phyloP scores from a whole-genome alignment of 2,113 vertebrate species.

The Syngnathus floridae region DNA sequence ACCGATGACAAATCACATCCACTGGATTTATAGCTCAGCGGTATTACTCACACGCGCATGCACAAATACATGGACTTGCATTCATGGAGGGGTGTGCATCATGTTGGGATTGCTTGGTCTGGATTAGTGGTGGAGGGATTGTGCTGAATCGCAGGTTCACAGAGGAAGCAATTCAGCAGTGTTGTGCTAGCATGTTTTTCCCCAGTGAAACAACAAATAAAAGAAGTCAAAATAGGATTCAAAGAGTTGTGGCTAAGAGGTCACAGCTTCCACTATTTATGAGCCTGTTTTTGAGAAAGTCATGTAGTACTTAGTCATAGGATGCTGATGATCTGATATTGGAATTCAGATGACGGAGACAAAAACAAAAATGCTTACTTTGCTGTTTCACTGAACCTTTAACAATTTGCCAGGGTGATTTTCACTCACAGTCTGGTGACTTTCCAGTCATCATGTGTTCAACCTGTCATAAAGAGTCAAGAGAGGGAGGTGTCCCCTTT shows the following conservation, averaged over 20 bases:
- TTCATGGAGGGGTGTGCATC: constrained; percentile 18
- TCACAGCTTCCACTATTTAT: not conserved
- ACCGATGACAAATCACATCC: constrained; percentile 50
- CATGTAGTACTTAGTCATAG: no score
- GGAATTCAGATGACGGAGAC: no score
- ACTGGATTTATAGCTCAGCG: constrained; percentile 40
- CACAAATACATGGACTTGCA: constrained; percentile 1
- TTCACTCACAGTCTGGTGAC: no score
- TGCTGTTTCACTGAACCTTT: no score
- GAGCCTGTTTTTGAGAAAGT: no score
- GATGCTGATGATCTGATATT: no score
- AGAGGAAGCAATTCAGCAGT: constrained; percentile 4
- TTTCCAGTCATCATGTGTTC: not conserved
- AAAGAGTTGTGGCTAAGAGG: not conserved
- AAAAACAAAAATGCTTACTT: no score
- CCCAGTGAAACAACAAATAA: not conserved
- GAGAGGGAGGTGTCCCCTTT: not conserved
- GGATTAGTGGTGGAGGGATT: constrained; percentile 27
- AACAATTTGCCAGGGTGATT: no score
- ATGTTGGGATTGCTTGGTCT: constrained; percentile 35
- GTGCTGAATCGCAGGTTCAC: constrained; percentile 17
- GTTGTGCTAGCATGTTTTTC: not conserved
- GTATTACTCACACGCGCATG: constrained; percentile 1
- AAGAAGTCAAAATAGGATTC: not conserved
- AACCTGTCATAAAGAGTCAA: not conserved